phyloP scores from a whole-genome alignment of 2,888 invertebrate genomes.

The Ceraclea dissimilis region DNA sequence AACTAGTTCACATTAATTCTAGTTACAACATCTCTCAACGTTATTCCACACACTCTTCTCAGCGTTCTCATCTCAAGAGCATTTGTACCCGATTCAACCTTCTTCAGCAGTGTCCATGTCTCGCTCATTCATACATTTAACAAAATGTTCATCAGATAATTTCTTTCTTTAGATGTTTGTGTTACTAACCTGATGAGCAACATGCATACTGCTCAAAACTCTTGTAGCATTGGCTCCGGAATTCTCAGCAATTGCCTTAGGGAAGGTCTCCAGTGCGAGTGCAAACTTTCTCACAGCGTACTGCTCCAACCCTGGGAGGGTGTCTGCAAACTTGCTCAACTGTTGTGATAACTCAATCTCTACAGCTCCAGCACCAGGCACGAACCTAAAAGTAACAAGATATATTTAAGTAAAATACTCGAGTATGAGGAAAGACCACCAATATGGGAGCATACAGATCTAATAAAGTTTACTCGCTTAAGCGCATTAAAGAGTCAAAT shows the following conservation, averaged over 20 bases:
- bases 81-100: too few species aligned
- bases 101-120: too few species aligned
- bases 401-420: background rate
- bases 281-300: conserved; percentile 95
- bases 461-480: too few species aligned
- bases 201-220: conserved; percentile 80
- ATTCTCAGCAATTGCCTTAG: conserved; percentile 90
- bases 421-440: background rate
- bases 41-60: too few species aligned
- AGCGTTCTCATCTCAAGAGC: too few species aligned
- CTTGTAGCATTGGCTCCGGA: conserved; percentile 85
- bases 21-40: too few species aligned
- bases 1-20: too few species aligned
- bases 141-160: too few species aligned
- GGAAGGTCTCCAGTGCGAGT: conserved; percentile 79
- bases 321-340: conserved; percentile 81
- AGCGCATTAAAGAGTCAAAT: too few species aligned
- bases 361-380: conserved; percentile 92
- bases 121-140: too few species aligned
- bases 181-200: conserved; percentile 70
- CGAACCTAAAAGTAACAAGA: conserved; percentile 42
- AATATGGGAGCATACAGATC: too few species aligned
- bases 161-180: too few species aligned
- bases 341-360: conserved; percentile 91
- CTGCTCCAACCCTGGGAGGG: conserved; percentile 90